Conservation (phyloP, 2,888 invertebrate species). For the Drosophila helvetica region DNA sequence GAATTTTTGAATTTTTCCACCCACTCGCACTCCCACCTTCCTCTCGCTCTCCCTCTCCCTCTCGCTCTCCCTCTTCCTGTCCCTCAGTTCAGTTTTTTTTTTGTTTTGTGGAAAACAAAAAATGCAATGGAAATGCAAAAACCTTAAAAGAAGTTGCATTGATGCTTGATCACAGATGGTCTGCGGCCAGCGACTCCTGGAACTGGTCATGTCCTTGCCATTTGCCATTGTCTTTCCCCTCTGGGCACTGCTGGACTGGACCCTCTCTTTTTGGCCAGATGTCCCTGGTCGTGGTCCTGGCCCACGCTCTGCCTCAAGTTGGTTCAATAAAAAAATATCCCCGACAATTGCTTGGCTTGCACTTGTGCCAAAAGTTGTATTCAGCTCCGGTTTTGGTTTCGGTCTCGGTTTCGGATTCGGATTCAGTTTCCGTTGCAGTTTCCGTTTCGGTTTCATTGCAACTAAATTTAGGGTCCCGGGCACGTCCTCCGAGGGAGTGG, state of each 20-base stretch:
- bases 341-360: slow-evolving; percentile 43
- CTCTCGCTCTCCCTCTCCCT: too few relatives aligned
- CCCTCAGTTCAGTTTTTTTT: slow-evolving; percentile 12
- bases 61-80: too few relatives aligned
- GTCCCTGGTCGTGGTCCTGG: slow-evolving; percentile 4
- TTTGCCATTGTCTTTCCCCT: slow-evolving; percentile 25
- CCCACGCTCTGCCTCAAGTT: not conserved
- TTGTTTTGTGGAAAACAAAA: slow-evolving; percentile 3
- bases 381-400: slow-evolving; percentile 11
- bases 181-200: slow-evolving; percentile 24
- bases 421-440: slow-evolving; percentile 16
- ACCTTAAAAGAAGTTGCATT: slow-evolving; percentile 22
- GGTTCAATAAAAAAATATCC: slow-evolving; percentile 13
- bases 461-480: slow-evolving; percentile 18
- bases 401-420: not conserved
- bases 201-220: slow-evolving; percentile 38
- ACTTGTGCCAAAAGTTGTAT: slow-evolving; percentile 49
- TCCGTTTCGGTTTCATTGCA: slow-evolving; percentile 20
- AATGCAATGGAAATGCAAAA: slow-evolving; percentile 2
- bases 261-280: slow-evolving; percentile 24
- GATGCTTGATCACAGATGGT: slow-evolving; percentile 44
- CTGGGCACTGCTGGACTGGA: not conserved
- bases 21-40: not conserved
- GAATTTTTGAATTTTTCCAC: slow-evolving; percentile 14
- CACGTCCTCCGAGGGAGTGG: slow-evolving; percentile 20